Conservation (phyloP, 2,797 vertebrate species). For the Gallinago stenura region DNA sequence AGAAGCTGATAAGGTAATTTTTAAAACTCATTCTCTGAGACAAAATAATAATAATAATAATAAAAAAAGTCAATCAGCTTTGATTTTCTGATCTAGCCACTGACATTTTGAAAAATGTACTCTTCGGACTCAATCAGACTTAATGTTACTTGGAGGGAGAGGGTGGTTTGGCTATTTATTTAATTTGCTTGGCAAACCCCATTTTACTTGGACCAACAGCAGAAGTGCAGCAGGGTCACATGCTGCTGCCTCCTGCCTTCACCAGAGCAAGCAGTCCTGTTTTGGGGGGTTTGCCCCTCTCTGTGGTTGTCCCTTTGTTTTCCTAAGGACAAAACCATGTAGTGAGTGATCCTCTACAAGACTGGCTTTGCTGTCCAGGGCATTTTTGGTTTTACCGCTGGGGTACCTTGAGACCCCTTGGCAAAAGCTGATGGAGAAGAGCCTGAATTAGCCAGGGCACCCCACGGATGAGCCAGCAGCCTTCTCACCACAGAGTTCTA, state of each 20-base stretch:
- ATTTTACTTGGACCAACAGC: not conserved
- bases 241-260: fast-evolving
- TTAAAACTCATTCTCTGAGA: not conserved
- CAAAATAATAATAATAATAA: not conserved
- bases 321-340: not conserved
- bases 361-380: not conserved
- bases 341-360: not conserved
- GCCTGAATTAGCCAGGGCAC: not conserved
- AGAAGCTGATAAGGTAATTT: not conserved
- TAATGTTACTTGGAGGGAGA: not conserved
- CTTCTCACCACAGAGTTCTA: not conserved
- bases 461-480: not conserved
- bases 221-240: not conserved
- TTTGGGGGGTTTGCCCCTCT: not conserved
- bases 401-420: not conserved
- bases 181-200: not conserved
- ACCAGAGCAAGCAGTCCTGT: not conserved
- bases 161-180: not conserved
- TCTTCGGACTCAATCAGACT: not conserved
- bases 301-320: not conserved
- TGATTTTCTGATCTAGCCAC: not conserved
- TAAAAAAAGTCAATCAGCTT: not conserved
- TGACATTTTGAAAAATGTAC: not conserved
- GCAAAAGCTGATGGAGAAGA: not conserved
- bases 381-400: not conserved